Conservation (phyloP, 2,113 vertebrate genomes). For the Rhabdornis inornatus region DNA sequence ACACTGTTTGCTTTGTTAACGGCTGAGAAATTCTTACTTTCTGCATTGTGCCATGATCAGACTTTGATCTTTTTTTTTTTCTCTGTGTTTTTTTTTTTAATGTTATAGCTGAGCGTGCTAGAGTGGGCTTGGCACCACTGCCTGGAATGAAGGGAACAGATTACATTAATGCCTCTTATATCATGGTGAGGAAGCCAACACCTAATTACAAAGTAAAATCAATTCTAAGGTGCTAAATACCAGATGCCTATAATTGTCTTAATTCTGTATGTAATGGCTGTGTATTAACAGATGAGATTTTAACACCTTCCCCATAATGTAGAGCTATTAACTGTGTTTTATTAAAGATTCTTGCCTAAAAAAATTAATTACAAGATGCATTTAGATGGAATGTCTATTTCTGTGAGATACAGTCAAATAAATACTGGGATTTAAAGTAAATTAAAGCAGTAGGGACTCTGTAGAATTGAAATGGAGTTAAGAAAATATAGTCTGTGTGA, state of each 20-base stretch:
- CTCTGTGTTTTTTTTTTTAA: neutral
- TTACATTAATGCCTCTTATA: constrained; percentile 97
- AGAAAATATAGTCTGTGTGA: constrained; percentile 36
- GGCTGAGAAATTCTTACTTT: constrained; percentile 27
- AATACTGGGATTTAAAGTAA: constrained; percentile 56
- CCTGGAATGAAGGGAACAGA: constrained; percentile 93
- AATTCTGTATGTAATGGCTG: constrained; percentile 52
- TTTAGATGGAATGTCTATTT: constrained; percentile 51
- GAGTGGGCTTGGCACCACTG: constrained; percentile 88
- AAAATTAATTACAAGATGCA: constrained; percentile 46
- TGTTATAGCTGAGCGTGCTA: constrained; percentile 85
- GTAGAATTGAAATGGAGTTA: constrained; percentile 5
- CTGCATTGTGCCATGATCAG: constrained; percentile 20
- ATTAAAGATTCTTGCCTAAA: constrained; percentile 53
- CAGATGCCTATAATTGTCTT: constrained; percentile 58
- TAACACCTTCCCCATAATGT: constrained; percentile 52
- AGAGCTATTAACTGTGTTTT: constrained; percentile 37
- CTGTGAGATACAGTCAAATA: constrained; percentile 33
- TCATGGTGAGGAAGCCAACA: constrained; percentile 87
- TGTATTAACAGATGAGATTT: constrained; percentile 47
- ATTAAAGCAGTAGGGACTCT: constrained; percentile 49
- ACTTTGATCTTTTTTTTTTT: neutral
- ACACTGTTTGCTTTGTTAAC: constrained; percentile 36
- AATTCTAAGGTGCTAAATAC: constrained; percentile 65
- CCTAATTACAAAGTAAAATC: constrained; percentile 65